Percentiles rank a stretch among this genome's conserved stretches.
phyloP scores from a whole-genome alignment of 2,888 invertebrate species.

The Phoenoteleia sp. region DNA sequence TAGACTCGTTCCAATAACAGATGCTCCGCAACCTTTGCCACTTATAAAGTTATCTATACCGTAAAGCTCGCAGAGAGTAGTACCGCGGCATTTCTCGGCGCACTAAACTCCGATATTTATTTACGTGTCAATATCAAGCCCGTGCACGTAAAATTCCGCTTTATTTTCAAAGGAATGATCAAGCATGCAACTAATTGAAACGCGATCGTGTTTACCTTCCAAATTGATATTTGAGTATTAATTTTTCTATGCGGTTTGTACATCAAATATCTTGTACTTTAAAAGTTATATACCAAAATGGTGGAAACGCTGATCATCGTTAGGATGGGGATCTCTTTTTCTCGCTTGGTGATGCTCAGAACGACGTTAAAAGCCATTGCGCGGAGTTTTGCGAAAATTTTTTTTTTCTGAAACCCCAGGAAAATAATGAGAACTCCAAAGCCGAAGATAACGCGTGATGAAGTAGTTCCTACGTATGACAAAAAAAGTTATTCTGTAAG shows the following conservation, averaged over 20 bases:
- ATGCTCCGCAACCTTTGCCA: constrained; percentile 67
- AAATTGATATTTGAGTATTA: constrained; percentile 37
- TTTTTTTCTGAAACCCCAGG: constrained; percentile 40
- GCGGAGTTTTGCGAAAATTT: constrained; percentile 20
- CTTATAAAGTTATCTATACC: constrained; percentile 58
- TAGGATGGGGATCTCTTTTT: neutral
- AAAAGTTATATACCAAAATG: neutral
- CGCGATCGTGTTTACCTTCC: constrained; percentile 1
- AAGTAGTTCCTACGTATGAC: constrained; percentile 63
- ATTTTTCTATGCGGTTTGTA: neutral
- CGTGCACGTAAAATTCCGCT: constrained; percentile 26
- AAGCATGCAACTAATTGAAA: constrained; percentile 52
- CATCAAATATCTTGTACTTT: neutral
- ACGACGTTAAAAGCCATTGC: constrained; percentile 42
- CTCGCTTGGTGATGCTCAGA: neutral
- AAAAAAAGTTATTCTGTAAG: constrained; percentile 50
- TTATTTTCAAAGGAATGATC: constrained; percentile 39
- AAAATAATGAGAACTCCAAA: constrained; percentile 59
- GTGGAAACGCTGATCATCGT: neutral
- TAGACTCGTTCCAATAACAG: constrained; percentile 73
- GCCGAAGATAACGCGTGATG: constrained; percentile 56
- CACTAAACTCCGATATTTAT: constrained; percentile 41
- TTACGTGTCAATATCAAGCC: constrained; percentile 40
- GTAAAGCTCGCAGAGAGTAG: constrained; percentile 74
- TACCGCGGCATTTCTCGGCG: constrained; percentile 65